Evolutionary conservation across 2,888 invertebrate species (phyloP).

Genomic region (Peribatodes rhomboidaria): DNA sequence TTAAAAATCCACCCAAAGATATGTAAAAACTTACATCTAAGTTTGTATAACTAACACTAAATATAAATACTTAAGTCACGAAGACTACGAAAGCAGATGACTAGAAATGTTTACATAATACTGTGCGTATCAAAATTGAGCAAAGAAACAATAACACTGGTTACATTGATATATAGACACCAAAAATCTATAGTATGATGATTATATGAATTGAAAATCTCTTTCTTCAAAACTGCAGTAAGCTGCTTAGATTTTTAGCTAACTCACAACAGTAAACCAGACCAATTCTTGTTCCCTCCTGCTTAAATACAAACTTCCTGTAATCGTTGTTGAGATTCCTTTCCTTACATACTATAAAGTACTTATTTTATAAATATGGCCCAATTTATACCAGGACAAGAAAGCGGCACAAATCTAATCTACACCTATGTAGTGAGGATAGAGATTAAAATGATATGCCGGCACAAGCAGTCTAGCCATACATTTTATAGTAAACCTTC

Average conservation of each 20-base stretch:
- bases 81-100: conserved; percentile 47
- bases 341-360: conserved; percentile 24
- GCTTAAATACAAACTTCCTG: conserved; percentile 51
- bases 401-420: neutral
- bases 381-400: neutral
- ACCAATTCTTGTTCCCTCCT: conserved; percentile 54
- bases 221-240: neutral
- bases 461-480: neutral
- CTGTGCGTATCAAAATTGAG: conserved; percentile 58
- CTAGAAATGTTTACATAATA: conserved; percentile 49
- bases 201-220: conserved; percentile 18
- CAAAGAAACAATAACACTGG: conserved; percentile 49
- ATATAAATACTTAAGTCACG: conserved; percentile 15
- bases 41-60: conserved; percentile 21
- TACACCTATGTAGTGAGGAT: conserved; percentile 4
- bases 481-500: neutral
- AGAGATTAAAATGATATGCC: neutral
- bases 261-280: conserved; percentile 38
- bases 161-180: conserved; percentile 33
- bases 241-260: neutral
- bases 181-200: conserved; percentile 17
- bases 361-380: conserved; percentile 26
- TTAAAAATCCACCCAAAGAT: conserved; percentile 46
- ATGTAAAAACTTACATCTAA: conserved; percentile 49
- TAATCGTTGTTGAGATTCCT: conserved; percentile 41